Evolutionary conservation across 2,888 invertebrate genomes (phyloP).

Genomic region (Tetheella fluctuosa): DNA sequence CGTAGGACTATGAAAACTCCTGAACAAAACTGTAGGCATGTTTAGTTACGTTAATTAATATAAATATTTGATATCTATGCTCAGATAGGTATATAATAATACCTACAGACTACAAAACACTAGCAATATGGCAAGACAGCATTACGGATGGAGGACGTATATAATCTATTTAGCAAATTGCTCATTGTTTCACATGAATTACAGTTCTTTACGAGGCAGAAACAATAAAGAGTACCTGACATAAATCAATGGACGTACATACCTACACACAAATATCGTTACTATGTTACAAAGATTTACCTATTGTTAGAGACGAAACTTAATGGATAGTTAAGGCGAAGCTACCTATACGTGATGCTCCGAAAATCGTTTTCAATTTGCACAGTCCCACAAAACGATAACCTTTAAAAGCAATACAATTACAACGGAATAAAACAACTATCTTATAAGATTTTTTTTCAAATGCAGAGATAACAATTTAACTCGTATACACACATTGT

Average conservation of each 20-base stretch:
- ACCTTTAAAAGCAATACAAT: slow-evolving; percentile 50
- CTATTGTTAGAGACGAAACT: slow-evolving; percentile 67
- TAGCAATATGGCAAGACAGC: slow-evolving; percentile 83
- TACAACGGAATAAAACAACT: slow-evolving; percentile 52
- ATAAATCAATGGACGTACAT: slow-evolving; percentile 76
- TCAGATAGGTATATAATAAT: slow-evolving; percentile 59
- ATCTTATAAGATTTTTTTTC: slow-evolving; percentile 31
- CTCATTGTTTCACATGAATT: slow-evolving; percentile 81
- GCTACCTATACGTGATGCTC: slow-evolving; percentile 39
- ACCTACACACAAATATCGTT: slow-evolving; percentile 62
- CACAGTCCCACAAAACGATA: slow-evolving; percentile 63
- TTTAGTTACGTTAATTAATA: slow-evolving; percentile 22
- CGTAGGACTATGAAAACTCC: not conserved
- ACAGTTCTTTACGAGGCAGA: slow-evolving; percentile 77
- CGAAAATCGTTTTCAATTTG: slow-evolving; percentile 50
- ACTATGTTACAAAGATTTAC: slow-evolving; percentile 66
- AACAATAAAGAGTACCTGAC: slow-evolving; percentile 77
- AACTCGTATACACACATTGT: slow-evolving; percentile 75
- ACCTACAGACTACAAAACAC: slow-evolving; percentile 74
- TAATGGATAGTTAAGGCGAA: slow-evolving; percentile 55
- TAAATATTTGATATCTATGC: slow-evolving; percentile 36
- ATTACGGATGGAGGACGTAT: slow-evolving; percentile 78
- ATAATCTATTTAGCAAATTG: slow-evolving; percentile 82
- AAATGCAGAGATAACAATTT: slow-evolving; percentile 69
- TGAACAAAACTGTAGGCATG: slow-evolving; percentile 11